Percentiles rank a stretch among this genome's conserved stretches.
Conservation (phyloP, 2,797 vertebrate species). For the Strix occidentalis region DNA sequence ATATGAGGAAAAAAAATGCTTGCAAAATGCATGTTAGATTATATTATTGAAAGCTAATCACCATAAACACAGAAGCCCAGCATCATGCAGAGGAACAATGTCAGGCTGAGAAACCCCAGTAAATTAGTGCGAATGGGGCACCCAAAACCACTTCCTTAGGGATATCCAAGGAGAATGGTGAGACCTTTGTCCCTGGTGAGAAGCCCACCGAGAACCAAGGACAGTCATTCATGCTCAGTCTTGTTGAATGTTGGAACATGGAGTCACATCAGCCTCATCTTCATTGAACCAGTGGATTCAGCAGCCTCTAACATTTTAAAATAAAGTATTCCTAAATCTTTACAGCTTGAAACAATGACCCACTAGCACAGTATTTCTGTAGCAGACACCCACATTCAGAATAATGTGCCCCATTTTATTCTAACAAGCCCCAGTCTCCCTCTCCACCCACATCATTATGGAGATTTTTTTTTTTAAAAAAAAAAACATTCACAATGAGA, state of each 20-base stretch:
- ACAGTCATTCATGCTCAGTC: fast-evolving
- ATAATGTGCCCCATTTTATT: neutral
- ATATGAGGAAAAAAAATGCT: neutral
- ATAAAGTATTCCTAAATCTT: neutral
- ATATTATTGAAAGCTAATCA: neutral
- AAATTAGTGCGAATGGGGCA: fast-evolving
- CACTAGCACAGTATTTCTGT: neutral
- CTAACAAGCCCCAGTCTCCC: neutral
- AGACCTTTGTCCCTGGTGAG: neutral
- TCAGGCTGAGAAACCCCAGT: neutral
- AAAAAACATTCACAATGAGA: no score
- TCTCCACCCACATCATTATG: neutral
- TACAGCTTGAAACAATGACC: neutral
- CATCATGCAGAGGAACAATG: neutral
- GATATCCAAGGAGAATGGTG: neutral
- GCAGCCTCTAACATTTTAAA: neutral
- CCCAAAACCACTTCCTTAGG: neutral
- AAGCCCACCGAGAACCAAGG: neutral
- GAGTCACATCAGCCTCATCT: neutral
- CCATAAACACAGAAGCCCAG: neutral
- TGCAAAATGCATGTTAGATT: neutral
- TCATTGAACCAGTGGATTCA: neutral
- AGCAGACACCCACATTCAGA: neutral
- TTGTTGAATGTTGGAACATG: neutral
- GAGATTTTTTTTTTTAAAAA: no score